Conservation (phyloP, 2,888 invertebrate species). For the Drosophila kambysellisi region DNA sequence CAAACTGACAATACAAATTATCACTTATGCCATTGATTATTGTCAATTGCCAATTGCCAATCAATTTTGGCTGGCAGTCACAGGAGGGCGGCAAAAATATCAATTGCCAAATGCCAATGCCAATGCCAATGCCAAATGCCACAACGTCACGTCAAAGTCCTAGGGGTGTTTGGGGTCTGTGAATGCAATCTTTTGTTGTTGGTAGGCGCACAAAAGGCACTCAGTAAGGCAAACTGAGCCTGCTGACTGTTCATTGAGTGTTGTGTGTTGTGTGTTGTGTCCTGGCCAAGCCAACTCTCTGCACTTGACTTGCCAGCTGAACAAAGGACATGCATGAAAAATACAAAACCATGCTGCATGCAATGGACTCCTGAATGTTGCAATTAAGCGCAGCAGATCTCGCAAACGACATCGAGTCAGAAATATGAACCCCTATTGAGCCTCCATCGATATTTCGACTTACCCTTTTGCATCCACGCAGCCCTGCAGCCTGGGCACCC, state of each 20-base stretch:
- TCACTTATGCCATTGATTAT: slow-evolving; percentile 77
- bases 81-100: slow-evolving; percentile 54
- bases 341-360: slow-evolving; percentile 44
- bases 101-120: slow-evolving; percentile 51
- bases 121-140: slow-evolving; percentile 47
- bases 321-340: slow-evolving; percentile 31
- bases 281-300: slow-evolving; percentile 26
- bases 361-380: slow-evolving; percentile 51
- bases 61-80: slow-evolving; percentile 50
- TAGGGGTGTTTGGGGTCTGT: slow-evolving; percentile 5
- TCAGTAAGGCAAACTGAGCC: slow-evolving; percentile 49
- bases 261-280: slow-evolving; percentile 7
- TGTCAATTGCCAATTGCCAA: slow-evolving; percentile 75
- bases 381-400: slow-evolving; percentile 62
- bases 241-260: slow-evolving; percentile 18
- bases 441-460: slow-evolving; percentile 40
- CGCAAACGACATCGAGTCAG: slow-evolving; percentile 23
- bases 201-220: slow-evolving; percentile 53
- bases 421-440: slow-evolving; percentile 53
- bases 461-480: slow-evolving; percentile 7
- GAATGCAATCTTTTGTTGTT: slow-evolving; percentile 40
- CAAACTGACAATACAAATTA: slow-evolving; percentile 71
- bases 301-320: slow-evolving; percentile 52
- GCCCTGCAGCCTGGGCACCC: slow-evolving; percentile 15
- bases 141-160: slow-evolving; percentile 34